A percentile compares a stretch with the other conserved stretches of the same genome.
Conservation (phyloP, 2,797 vertebrate genomes). For the Acipenser oxyrinchus region DNA sequence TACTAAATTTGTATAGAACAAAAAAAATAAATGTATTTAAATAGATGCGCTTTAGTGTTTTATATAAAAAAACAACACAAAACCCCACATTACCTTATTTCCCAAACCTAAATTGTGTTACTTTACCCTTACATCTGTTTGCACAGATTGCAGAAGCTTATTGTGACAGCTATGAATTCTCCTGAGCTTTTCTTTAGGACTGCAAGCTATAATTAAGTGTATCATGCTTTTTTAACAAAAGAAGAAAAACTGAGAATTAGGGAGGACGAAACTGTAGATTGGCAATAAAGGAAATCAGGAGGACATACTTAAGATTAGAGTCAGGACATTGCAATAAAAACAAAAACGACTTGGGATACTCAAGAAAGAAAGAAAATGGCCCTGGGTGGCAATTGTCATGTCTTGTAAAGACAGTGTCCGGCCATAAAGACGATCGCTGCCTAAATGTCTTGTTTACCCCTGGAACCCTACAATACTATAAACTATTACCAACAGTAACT, state of each 20-base stretch:
- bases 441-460: no score
- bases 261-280: conserved; percentile 30
- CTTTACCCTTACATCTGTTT: conserved; percentile 72
- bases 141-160: conserved; percentile 59
- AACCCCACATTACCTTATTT: conserved; percentile 40
- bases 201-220: conserved; percentile 67
- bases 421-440: no score
- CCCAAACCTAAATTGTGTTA: conserved; percentile 74
- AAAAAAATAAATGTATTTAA: no score
- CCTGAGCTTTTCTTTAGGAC: conserved; percentile 51
- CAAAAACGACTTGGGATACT: conserved; percentile 27
- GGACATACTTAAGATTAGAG: conserved; percentile 50
- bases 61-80: conserved; percentile 18
- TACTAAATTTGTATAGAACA: no score
- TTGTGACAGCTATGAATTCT: conserved; percentile 57
- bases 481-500: no score
- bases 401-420: conserved; percentile 51
- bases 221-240: conserved; percentile 61
- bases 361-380: conserved; percentile 40
- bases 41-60: no score
- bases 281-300: conserved; percentile 15
- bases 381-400: conserved; percentile 52
- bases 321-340: conserved; percentile 52
- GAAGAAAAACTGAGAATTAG: conserved; percentile 18
- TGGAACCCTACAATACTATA: no score